Evolutionary conservation across 2,797 vertebrate species (phyloP).

Genomic region (Todus mexicanus): DNA sequence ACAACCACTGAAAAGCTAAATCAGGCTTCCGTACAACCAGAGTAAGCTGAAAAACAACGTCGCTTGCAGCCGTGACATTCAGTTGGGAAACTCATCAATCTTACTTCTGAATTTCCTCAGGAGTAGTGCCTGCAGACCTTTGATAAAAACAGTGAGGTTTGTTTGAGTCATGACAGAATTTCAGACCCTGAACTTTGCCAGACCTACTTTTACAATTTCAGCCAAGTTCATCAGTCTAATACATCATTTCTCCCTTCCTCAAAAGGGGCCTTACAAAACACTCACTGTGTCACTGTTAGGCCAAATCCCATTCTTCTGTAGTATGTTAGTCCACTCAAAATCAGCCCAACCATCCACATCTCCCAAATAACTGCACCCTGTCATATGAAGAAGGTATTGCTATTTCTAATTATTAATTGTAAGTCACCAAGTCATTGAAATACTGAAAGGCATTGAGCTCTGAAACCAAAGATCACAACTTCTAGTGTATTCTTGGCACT

Average conservation of each 20-base stretch:
- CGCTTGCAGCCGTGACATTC: background rate
- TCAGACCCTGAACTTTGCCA: background rate
- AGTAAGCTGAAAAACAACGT: background rate
- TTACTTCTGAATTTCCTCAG: background rate
- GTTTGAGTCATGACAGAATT: background rate
- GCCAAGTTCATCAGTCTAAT: too few species aligned
- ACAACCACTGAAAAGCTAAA: too few species aligned
- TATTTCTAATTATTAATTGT: too few species aligned
- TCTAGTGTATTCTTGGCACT: background rate
- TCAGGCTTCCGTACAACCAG: background rate
- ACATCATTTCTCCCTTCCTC: background rate
- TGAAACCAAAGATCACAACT: background rate
- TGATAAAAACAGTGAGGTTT: background rate
- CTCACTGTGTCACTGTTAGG: background rate
- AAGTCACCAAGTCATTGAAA: rapidly evolving
- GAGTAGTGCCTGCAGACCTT: background rate
- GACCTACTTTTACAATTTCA: background rate
- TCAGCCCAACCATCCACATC: background rate
- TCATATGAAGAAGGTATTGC: too few species aligned
- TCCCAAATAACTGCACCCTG: background rate
- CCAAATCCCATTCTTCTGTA: background rate
- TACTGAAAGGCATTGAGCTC: background rate
- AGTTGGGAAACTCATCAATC: background rate
- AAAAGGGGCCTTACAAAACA: background rate
- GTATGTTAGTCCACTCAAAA: background rate